phyloP scores from a whole-genome alignment of 2,797 vertebrate genomes.

The Trichosurus vulpecula region DNA sequence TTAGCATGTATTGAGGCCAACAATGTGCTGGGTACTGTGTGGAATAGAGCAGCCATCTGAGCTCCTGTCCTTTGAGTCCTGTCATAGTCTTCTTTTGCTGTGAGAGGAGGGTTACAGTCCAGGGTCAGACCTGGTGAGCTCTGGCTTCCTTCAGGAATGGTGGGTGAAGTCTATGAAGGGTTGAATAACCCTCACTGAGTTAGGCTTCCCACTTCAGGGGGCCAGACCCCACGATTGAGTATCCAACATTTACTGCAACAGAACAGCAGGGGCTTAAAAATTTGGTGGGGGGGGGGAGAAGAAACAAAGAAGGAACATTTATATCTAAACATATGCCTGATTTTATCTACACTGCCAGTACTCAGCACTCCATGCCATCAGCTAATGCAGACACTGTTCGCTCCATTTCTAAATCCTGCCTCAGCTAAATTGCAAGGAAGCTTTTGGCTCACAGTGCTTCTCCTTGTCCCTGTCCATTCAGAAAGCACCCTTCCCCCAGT shows the following conservation, averaged over 20 bases:
- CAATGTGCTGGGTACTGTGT: slow-evolving; percentile 36
- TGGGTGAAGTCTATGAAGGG: slow-evolving; percentile 2
- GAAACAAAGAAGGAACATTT: slow-evolving; percentile 44
- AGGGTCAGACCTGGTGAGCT: background rate
- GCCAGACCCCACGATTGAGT: slow-evolving; percentile 15
- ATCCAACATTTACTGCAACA: slow-evolving; percentile 35
- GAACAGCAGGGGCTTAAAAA: slow-evolving; percentile 57
- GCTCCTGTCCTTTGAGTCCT: slow-evolving; percentile 38
- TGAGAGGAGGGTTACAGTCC: slow-evolving; percentile 29
- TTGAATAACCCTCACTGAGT: slow-evolving; percentile 9
- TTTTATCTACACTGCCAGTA: slow-evolving; percentile 68
- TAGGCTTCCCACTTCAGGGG: slow-evolving; percentile 23
- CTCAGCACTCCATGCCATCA: slow-evolving; percentile 47
- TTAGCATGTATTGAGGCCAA: slow-evolving; percentile 56
- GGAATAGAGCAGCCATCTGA: background rate
- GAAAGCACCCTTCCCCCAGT: slow-evolving; percentile 41
- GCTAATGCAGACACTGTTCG: slow-evolving; percentile 64
- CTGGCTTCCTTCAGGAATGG: slow-evolving; percentile 19
- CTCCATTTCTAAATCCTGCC: slow-evolving; percentile 60
- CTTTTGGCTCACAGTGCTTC: slow-evolving; percentile 54
- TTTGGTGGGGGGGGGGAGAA: slow-evolving; percentile 35
- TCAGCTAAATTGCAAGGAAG: slow-evolving; percentile 67
- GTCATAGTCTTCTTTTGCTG: background rate
- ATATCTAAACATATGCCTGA: slow-evolving; percentile 69
- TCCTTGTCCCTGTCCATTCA: slow-evolving; percentile 55